Base-by-base conservation (phyloP, 2,113 vertebrate genomes). In the Carassius auratus region DNA sequence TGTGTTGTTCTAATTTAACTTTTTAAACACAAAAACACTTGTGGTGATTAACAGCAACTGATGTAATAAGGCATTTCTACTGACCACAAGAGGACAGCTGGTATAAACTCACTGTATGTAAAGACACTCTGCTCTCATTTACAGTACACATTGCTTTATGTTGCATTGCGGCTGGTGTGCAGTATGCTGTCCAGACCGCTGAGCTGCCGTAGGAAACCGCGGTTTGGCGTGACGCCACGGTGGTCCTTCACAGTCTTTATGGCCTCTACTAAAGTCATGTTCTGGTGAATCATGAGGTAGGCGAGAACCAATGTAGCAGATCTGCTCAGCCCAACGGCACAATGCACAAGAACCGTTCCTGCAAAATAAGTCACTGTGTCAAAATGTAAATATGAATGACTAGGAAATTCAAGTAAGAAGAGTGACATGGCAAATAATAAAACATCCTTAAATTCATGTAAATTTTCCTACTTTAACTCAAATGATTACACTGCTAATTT, bases 201-300 rank as follows among this genome's bases (percentile, higher is more conserved):
- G 90, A 99, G 96, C 92, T 98, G 97, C 30, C 96, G 96, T 76
- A 99, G 91, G 93, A 99, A 99, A 5, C 98, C 98, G 17, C 97
- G 94, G 94, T 99, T 99, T 83, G 98, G 98, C 90, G 95, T 96
- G 93, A 99, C 97, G 2, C 98, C 98, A 0, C 97, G 92, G 91
- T 97, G 97, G 89, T 98, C 97, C 91, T 99, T 99, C 75, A 99
- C 97, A 0, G 97, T 98, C 88, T 95, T 98, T 92, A 99, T 99
- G 92, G 97, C 97, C 91, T 99, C 97, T 23, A 99, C 97, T 17
- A 99, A 95, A 74, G 96, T 97, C 93, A 98, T 94, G 93, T 93
- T 96, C 86, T 99, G 97, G 74, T 96, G 93, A 90, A 99, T 98
- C 98, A 99, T 99, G 93, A 99, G 96, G 94, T 97, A 99, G 90